Evolutionary conservation across 2,888 invertebrate species (phyloP).

Genomic region (Xanthorhoe spadicearia): DNA sequence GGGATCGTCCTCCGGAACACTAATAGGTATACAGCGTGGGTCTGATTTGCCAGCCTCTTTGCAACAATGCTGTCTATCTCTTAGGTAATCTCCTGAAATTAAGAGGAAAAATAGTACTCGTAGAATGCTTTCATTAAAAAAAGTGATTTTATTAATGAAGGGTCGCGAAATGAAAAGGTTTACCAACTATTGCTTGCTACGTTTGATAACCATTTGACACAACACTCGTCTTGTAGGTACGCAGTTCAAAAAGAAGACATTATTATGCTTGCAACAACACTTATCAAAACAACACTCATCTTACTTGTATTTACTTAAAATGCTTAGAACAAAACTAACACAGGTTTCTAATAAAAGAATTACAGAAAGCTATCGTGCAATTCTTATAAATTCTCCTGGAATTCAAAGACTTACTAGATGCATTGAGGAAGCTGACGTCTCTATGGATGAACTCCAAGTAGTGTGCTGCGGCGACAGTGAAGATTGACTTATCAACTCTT

Average conservation of each 20-base stretch:
- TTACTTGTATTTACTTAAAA: conserved; percentile 6
- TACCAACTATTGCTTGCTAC: no score
- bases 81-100: conserved; percentile 64
- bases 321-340: neutral
- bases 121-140: no score
- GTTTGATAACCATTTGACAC: no score
- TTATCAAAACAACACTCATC: no score
- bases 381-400: neutral
- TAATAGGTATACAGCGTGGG: conserved; percentile 64
- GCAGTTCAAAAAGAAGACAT: no score
- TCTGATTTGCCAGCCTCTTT: conserved; percentile 53
- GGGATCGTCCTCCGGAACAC: conserved; percentile 66
- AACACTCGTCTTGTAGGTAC: no score
- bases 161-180: no score
- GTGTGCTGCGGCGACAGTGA: conserved; percentile 60
- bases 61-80: conserved; percentile 61
- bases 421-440: conserved; percentile 64
- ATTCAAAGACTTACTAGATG: conserved; percentile 55
- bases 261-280: no score
- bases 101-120: neutral
- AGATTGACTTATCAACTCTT: conserved; percentile 58
- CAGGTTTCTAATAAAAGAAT: neutral
- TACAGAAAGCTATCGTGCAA: neutral
- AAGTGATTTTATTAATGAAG: no score
- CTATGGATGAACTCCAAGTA: conserved; percentile 64